These are phyloP conservation scores for Threskiornis aethiopicus DNA, from an alignment of 2,797 vertebrate species.

Conservation along the genomic window DNA sequence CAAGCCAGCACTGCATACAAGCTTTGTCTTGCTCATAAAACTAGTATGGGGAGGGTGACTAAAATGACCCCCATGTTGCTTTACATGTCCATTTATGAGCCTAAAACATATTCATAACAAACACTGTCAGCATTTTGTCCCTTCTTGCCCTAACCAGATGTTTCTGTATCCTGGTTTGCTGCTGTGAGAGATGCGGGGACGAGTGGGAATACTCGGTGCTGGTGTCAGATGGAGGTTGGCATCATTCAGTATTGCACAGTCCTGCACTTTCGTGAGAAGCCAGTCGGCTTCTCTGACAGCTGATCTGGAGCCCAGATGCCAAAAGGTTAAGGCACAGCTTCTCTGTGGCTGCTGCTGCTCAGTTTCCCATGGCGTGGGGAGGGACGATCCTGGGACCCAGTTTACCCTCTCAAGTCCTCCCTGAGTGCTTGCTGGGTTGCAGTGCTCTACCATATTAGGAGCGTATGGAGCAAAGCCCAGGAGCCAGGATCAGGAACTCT, in stretches of 20 bases:
- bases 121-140: background rate
- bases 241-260: background rate
- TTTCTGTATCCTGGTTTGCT: background rate
- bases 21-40: background rate
- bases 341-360: background rate
- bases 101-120: background rate
- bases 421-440: conserved; percentile 18
- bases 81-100: background rate
- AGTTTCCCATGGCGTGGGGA: conserved; percentile 16
- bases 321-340: conserved; percentile 19
- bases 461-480: conserved; percentile 67
- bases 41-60: background rate
- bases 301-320: background rate
- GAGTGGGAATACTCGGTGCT: background rate
- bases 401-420: conserved; percentile 33
- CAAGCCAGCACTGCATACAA: background rate
- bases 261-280: background rate
- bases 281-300: background rate
- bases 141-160: background rate
- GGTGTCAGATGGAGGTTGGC: background rate
- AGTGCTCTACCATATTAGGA: conserved; percentile 80
- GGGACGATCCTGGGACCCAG: background rate
- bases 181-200: background rate
- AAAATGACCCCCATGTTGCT: background rate
- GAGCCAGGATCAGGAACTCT: conserved; percentile 60